phyloP scores from a whole-genome alignment of 1,140 invertebrate genomes.

The Asbolus verrucosus region DNA sequence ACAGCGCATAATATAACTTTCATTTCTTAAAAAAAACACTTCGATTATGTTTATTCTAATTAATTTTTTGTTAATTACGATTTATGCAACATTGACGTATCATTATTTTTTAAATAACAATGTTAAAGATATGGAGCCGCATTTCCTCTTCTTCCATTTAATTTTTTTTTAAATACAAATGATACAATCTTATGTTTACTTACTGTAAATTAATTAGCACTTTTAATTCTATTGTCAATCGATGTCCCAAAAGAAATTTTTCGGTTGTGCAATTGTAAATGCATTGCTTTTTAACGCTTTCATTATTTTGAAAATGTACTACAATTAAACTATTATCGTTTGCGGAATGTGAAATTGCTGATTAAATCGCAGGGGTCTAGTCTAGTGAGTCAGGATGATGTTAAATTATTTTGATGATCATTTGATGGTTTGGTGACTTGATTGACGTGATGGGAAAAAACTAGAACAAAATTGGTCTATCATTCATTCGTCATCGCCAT shows the following conservation, averaged over 20 bases:
- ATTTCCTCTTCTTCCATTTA: too few species aligned
- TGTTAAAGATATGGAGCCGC: too few species aligned
- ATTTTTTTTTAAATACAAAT: neutral
- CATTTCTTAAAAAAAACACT: slow-evolving; percentile 9
- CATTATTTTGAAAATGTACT: slow-evolving; percentile 12
- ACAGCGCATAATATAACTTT: slow-evolving; percentile 17
- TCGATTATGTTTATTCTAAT: neutral
- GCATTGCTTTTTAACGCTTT: slow-evolving; percentile 24
- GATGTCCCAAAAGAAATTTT: slow-evolving; percentile 11
- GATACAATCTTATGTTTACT: slow-evolving; percentile 5
- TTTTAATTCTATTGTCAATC: slow-evolving; percentile 3
- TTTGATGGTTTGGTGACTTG: too few species aligned
- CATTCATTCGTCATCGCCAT: too few species aligned
- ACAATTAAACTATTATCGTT: slow-evolving; percentile 3
- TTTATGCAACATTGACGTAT: neutral
- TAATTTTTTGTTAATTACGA: slow-evolving; percentile 15
- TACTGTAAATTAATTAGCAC: slow-evolving; percentile 11
- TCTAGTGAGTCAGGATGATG: neutral
- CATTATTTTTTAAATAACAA: too few species aligned
- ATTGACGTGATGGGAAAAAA: too few species aligned
- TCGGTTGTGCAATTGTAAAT: slow-evolving; percentile 4
- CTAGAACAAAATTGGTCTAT: too few species aligned
- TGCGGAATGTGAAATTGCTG: neutral
- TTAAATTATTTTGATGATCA: too few species aligned
- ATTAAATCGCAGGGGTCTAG: neutral